Conservation (phyloP, 2,888 invertebrate genomes). For the Caenorhabditis afra region DNA sequence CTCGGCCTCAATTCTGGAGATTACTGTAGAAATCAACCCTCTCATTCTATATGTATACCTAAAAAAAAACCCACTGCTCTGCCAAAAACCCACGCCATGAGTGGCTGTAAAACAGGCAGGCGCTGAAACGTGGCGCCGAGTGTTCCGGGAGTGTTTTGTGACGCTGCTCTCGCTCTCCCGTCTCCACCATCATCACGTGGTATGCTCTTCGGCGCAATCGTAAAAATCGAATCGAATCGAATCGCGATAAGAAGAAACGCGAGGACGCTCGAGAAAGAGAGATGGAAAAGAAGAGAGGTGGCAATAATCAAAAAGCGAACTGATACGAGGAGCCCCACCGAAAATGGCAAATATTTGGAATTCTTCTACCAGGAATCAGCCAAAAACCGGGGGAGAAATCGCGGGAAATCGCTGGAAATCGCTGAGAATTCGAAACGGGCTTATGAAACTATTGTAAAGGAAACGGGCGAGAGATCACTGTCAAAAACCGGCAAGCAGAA, state of each 20-base stretch:
- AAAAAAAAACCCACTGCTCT: too few species aligned
- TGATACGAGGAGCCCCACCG: slow-evolving; percentile 12
- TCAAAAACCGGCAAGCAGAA: too few species aligned
- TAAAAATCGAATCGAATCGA: slow-evolving; percentile 32
- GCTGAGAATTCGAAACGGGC: too few species aligned
- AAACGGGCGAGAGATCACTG: too few species aligned
- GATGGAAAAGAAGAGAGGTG: slow-evolving; percentile 13
- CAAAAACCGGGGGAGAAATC: background rate
- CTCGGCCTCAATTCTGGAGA: too few species aligned
- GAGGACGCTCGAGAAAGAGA: background rate
- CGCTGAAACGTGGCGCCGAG: background rate
- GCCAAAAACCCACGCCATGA: background rate
- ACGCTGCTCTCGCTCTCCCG: background rate
- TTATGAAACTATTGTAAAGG: too few species aligned
- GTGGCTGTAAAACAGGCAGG: too few species aligned
- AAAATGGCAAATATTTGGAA: slow-evolving; percentile 49
- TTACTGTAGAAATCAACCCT: too few species aligned
- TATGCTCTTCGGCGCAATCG: slow-evolving; percentile 25
- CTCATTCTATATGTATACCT: too few species aligned
- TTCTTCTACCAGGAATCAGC: background rate
- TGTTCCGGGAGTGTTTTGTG: slow-evolving; percentile 18
- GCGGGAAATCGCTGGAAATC: too few species aligned
- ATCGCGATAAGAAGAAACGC: slow-evolving; percentile 13
- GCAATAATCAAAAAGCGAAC: slow-evolving; percentile 36
- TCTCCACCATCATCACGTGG: slow-evolving; percentile 35